Conservation (phyloP, 2,113 vertebrate genomes). For the Planiliza haematocheilus region DNA sequence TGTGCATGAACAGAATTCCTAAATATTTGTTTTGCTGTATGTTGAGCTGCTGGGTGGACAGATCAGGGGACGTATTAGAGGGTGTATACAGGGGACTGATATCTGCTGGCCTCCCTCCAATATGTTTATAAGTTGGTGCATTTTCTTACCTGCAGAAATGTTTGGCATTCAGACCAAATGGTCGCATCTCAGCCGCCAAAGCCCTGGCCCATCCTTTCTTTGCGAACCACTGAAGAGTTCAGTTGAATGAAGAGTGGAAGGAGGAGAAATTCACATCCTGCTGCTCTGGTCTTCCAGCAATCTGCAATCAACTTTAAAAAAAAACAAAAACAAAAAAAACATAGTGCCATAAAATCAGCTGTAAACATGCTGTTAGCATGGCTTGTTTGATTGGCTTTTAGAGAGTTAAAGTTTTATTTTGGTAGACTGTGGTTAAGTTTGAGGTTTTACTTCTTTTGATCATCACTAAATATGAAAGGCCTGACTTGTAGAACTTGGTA, state of each 20-base stretch:
- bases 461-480: not conserved
- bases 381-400: slow-evolving; percentile 1
- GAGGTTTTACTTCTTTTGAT: not conserved
- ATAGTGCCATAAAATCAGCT: slow-evolving; percentile 24
- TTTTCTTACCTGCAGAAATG: slow-evolving; percentile 72
- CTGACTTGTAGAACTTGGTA: not conserved
- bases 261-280: not conserved
- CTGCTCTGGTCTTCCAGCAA: not conserved
- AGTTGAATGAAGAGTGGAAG: not conserved
- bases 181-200: slow-evolving; percentile 78
- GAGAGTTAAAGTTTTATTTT: slow-evolving; percentile 31
- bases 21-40: too few species aligned
- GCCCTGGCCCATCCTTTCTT: slow-evolving; percentile 82
- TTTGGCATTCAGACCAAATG: slow-evolving; percentile 77
- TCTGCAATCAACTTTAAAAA: not conserved
- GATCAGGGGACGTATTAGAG: too few species aligned
- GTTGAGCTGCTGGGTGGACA: too few species aligned
- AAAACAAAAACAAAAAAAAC: too few species aligned
- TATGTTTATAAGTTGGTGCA: not conserved
- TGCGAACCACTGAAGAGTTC: slow-evolving; percentile 45
- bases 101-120: not conserved
- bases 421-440: not conserved
- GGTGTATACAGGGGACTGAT: too few species aligned
- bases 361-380: not conserved
- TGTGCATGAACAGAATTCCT: too few species aligned